Evolutionary conservation across 2,113 vertebrate species (phyloP).

Genomic region (Sinocyclocheilus maitianheensis): DNA sequence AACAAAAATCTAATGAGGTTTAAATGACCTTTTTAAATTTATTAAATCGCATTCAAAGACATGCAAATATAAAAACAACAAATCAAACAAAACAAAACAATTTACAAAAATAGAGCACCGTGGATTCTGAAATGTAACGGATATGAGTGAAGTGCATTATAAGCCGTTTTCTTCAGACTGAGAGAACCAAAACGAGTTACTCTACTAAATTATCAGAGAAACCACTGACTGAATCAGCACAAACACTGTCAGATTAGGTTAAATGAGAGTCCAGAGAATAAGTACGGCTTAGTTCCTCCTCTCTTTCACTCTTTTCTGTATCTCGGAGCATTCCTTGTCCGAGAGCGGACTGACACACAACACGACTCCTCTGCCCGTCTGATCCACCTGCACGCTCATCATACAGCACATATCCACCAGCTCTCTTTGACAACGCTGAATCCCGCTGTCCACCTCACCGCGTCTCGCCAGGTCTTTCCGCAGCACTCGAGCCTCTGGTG

Average conservation of each 20-base stretch:
- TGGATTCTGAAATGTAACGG: neutral
- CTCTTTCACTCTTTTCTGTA: conserved; percentile 40
- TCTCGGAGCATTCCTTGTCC: conserved; percentile 70
- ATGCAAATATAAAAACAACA: neutral
- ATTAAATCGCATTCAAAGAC: neutral
- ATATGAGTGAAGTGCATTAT: neutral
- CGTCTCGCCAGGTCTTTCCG: conserved; percentile 80
- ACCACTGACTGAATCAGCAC: neutral
- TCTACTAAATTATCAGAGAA: neutral
- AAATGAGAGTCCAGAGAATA: neutral
- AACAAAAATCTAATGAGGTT: neutral
- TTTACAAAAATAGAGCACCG: neutral
- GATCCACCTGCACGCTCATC: conserved; percentile 83
- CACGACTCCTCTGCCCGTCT: conserved; percentile 75
- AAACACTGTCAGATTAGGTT: neutral
- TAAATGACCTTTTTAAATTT: neutral
- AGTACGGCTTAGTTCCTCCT: conserved; percentile 33
- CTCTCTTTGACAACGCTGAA: conserved; percentile 84
- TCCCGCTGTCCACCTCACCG: conserved; percentile 77
- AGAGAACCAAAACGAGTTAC: neutral
- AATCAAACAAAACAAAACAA: neutral
- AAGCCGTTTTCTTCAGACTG: neutral
- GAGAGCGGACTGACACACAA: conserved; percentile 75
- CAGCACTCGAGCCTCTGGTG: conserved; percentile 78
- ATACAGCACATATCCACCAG: conserved; percentile 93